phyloP scores from a whole-genome alignment of 1,140 invertebrate genomes.

The Halyomorpha halys region DNA sequence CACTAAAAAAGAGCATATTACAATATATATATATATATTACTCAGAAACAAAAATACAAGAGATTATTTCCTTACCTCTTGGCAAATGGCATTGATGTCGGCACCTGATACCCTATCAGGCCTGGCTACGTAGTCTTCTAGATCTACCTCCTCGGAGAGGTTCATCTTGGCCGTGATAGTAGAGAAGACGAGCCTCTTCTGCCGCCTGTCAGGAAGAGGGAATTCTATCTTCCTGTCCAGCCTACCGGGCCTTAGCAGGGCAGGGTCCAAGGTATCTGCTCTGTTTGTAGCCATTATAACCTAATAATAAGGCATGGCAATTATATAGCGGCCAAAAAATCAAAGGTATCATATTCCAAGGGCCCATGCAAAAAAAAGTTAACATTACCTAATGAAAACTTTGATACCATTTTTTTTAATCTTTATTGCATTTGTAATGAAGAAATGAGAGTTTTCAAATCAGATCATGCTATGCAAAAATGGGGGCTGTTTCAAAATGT shows the following conservation, averaged over 20 bases:
- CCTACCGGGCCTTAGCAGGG: slow-evolving; percentile 88
- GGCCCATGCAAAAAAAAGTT: too few relatives aligned
- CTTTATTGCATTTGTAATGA: too few relatives aligned
- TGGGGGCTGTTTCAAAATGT: too few relatives aligned
- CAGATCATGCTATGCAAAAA: too few relatives aligned
- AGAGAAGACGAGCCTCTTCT: slow-evolving; percentile 95
- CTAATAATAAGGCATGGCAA: slow-evolving; percentile 46
- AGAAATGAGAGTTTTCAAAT: too few relatives aligned
- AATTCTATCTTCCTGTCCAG: slow-evolving; percentile 99
- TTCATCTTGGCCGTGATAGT: slow-evolving; percentile 99
- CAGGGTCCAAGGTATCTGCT: slow-evolving; percentile 96
- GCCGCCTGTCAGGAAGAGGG: slow-evolving; percentile 90
- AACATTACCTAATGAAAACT: too few relatives aligned
- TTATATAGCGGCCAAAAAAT: too few relatives aligned
- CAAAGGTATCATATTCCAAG: too few relatives aligned
- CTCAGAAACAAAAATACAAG: too few relatives aligned
- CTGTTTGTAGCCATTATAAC: slow-evolving; percentile 99
- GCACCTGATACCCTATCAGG: slow-evolving; percentile 98
- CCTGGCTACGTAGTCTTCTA: slow-evolving; percentile 97
- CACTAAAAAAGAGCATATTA: too few relatives aligned
- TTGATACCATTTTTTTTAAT: too few relatives aligned
- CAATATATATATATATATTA: too few relatives aligned
- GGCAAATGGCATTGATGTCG: slow-evolving; percentile 99
- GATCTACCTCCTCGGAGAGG: slow-evolving; percentile 96
- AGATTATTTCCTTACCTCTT: slow-evolving; percentile 90